Percentiles rank a stretch among this genome's conserved stretches.
Conservation (phyloP, 2,888 invertebrate species). For the Hirtodrosophila histrioides region DNA sequence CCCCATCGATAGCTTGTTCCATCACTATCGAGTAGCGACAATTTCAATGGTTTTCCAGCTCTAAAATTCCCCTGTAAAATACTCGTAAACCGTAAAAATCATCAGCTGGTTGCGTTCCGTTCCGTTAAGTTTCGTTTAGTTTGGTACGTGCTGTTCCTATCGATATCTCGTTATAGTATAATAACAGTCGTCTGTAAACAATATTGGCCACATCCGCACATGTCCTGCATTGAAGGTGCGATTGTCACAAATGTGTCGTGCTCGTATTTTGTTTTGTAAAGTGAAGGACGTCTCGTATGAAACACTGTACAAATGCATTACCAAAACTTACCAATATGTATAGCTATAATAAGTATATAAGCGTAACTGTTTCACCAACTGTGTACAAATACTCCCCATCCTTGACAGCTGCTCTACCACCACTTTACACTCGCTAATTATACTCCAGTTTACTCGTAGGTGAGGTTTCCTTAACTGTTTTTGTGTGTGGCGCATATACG, state of each 20-base stretch:
- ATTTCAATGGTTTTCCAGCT: too few species aligned
- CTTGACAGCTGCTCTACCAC: slow-evolving; percentile 42
- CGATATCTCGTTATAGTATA: slow-evolving; percentile 27
- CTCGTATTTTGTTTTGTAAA: slow-evolving; percentile 45
- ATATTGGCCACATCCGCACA: slow-evolving; percentile 10
- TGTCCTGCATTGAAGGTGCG: slow-evolving; percentile 31
- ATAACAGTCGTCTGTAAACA: slow-evolving; percentile 28
- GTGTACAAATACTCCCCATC: slow-evolving; percentile 17
- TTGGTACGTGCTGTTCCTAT: slow-evolving; percentile 28
- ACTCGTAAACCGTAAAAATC: slow-evolving; percentile 26
- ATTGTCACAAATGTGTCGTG: slow-evolving; percentile 45
- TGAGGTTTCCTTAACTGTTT: slow-evolving; percentile 22
- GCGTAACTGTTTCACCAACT: slow-evolving; percentile 44
- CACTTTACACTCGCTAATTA: slow-evolving; percentile 34
- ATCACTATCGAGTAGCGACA: too few species aligned
- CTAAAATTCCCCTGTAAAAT: slow-evolving; percentile 45
- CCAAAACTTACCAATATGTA: slow-evolving; percentile 34
- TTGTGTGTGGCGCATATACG: slow-evolving; percentile 38
- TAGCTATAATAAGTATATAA: slow-evolving; percentile 30
- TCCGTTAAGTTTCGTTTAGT: slow-evolving; percentile 36
- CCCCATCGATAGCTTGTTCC: too few species aligned
- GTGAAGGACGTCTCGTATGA: slow-evolving; percentile 17
- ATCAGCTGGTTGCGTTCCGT: slow-evolving; percentile 30
- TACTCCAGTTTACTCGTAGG: slow-evolving; percentile 33
- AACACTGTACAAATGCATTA: slow-evolving; percentile 57